phyloP scores from a whole-genome alignment of 92 coral and sea anemone species.

The Paragorgia papillata region DNA sequence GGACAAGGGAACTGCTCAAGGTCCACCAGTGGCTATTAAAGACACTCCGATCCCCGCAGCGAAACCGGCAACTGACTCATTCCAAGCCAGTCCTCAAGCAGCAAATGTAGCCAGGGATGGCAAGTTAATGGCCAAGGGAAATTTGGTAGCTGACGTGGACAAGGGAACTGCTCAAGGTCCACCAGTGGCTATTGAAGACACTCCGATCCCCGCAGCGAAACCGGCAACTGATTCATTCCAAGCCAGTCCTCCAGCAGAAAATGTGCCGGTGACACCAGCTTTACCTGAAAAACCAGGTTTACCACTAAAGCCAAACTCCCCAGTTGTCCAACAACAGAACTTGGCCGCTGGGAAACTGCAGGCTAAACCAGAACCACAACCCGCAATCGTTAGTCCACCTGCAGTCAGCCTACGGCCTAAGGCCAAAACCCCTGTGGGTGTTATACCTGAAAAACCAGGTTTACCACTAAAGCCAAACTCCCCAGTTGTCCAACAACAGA shows the following conservation, averaged over 20 bases:
- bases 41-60: not conserved
- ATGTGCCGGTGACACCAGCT: not conserved
- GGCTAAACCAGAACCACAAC: not conserved
- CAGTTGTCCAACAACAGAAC: not conserved
- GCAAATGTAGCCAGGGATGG: no score
- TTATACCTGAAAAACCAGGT: not conserved
- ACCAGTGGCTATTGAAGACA: not conserved
- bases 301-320: not conserved
- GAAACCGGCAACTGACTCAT: not conserved
- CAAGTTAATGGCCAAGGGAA: no score
- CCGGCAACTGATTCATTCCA: no score
- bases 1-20: not conserved
- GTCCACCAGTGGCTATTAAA: not conserved
- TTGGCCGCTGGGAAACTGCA: not conserved
- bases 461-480: slow-evolving; percentile 15
- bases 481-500: slow-evolving; percentile 11
- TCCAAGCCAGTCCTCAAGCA: not conserved
- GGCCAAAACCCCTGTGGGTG: not conserved
- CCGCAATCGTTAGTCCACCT: not conserved
- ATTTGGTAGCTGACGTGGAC: no score
- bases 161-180: not conserved
- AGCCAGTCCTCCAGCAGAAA: not conserved
- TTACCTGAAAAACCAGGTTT: not conserved
- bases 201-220: not conserved
- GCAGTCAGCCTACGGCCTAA: not conserved